Evolutionary conservation across 1,140 invertebrate genomes (phyloP), one percentile per base, ranked within the genome.

Genomic region (Geopemphigus sp.): DNA sequence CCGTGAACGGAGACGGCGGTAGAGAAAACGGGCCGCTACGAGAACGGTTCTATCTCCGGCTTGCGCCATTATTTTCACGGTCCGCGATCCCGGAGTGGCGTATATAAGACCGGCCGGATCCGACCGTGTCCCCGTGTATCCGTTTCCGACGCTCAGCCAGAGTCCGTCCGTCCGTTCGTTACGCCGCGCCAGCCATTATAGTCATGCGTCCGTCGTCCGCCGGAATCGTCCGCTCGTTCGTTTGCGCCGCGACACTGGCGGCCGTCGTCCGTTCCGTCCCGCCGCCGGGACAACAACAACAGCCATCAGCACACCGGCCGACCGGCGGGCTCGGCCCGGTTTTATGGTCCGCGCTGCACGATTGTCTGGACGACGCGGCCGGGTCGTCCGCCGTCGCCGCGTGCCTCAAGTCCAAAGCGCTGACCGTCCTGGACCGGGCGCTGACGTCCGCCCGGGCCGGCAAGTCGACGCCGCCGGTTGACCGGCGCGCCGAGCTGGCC

Each of bases 391-490:
- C 57, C 0, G n/a, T 39, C 39, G 0, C 57, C 0, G 57, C 61
- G 54, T 78, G 74, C 57, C 56, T 78, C 39, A 78, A 78, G 57
- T 22, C 54, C 57, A 57, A 15, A n/a, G 74, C 74, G 32, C 17
- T 78, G 45, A 78, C 39, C 15, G 74, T 57, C 1, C 15, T 63
- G 4, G 74, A 78, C 56, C 24, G 74, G 14, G 57, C 57, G 0
- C 74, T 63, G 5, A 26, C 14, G 22, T 2, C 74, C n/a, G 39
- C 57, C 39, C 22, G 74, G 19, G 15, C 74, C 15, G 57, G 56
- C 4, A 78, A 78, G 74, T 78, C 74, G 0, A 15, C 54, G 29
- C 11, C n/a, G 22, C 10, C 22, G 73, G 59, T 22, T 2, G 73
- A 26, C 0, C 22, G 22, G 15, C n/a, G 39, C 26, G 32, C 29